A percentile compares a stretch with the other conserved stretches of the same genome.
Conservation (phyloP, 2,113 vertebrate genomes). For the Tyto alba region DNA sequence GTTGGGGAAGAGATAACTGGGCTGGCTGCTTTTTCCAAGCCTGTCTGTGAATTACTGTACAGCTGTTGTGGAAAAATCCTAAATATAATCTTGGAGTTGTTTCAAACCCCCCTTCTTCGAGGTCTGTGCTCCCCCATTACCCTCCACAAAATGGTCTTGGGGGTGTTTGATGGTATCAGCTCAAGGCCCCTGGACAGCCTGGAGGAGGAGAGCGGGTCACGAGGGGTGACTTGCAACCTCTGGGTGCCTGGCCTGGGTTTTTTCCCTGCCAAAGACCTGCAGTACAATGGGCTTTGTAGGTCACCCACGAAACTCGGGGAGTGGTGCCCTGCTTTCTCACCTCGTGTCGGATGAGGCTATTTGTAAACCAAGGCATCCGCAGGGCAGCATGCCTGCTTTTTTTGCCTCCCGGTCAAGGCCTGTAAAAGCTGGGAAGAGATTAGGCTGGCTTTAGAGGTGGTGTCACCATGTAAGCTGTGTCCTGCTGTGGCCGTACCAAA, state of each 20-base stretch:
- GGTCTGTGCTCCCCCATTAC: background rate
- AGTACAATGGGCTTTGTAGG: background rate
- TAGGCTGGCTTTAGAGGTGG: background rate
- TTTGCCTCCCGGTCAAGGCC: background rate
- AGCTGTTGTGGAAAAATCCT: slow-evolving; percentile 19
- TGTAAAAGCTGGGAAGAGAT: background rate
- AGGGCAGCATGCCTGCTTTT: background rate
- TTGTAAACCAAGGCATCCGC: slow-evolving; percentile 20
- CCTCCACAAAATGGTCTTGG: fast-evolving
- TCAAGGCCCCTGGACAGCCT: fast-evolving
- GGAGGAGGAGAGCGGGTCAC: background rate
- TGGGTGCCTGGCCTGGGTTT: background rate
- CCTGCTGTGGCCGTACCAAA: fast-evolving
- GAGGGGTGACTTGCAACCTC: background rate
- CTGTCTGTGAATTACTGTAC: background rate
- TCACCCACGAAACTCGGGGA: fast-evolving
- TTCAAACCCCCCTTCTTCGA: background rate
- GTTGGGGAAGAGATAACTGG: background rate
- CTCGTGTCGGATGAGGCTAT: background rate
- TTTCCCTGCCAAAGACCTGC: background rate
- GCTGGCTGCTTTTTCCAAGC: background rate
- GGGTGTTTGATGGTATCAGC: background rate
- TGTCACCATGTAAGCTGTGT: background rate
- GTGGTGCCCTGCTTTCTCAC: background rate
- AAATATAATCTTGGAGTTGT: background rate